Evolutionary conservation across 2,113 vertebrate species (phyloP).

Genomic region (Sturnira hondurensis): DNA sequence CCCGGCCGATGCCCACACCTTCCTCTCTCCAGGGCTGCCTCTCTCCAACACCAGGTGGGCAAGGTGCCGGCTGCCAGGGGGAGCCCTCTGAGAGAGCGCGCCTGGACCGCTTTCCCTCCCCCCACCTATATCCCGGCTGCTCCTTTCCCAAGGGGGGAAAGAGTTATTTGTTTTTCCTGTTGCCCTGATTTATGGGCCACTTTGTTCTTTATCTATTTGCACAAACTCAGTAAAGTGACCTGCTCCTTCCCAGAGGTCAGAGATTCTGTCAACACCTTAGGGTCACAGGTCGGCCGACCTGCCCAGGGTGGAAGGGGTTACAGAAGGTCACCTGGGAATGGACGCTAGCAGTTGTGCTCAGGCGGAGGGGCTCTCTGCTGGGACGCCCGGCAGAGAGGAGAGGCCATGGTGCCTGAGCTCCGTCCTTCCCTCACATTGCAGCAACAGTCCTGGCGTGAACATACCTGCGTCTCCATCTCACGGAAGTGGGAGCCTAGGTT

Average conservation of each 20-base stretch:
- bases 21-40: no score
- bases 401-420: rapidly evolving
- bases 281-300: constrained; percentile 81
- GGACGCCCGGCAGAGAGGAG: neutral
- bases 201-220: constrained; percentile 86
- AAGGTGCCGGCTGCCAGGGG: neutral
- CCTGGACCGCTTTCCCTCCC: neutral
- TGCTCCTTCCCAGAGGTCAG: constrained; percentile 77
- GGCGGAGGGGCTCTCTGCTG: rapidly evolving
- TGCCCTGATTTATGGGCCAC: constrained; percentile 80
- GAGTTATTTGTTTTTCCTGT: constrained; percentile 70
- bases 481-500: neutral
- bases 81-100: neutral
- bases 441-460: rapidly evolving
- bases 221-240: constrained; percentile 79
- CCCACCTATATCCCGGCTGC: neutral
- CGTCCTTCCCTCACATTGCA: neutral
- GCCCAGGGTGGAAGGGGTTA: constrained; percentile 67
- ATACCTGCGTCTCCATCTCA: rapidly evolving
- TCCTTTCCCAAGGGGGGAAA: constrained; percentile 32
- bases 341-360: neutral
- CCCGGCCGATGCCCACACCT: no score
- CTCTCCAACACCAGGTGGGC: neutral
- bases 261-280: constrained; percentile 79
- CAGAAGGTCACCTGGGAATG: constrained; percentile 60